Percentiles rank a stretch among this genome's conserved stretches.
phyloP scores from a whole-genome alignment of 2,888 invertebrate genomes.

The Cephus spinipes region DNA sequence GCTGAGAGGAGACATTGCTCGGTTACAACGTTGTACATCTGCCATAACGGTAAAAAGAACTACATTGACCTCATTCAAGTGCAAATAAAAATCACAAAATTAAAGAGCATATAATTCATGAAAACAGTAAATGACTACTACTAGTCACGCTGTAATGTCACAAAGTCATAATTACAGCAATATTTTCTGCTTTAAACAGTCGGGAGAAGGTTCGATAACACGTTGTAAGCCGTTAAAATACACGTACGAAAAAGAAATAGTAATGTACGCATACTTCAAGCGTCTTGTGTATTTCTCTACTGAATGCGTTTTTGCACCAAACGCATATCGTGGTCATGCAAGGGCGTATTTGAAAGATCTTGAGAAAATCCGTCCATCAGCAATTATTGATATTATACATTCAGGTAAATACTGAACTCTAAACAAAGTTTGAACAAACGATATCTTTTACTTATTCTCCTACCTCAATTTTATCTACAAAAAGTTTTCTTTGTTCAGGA shows the following conservation, averaged over 20 bases:
- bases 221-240: slow-evolving; percentile 97
- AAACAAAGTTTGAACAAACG: background rate
- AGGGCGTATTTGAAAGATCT: slow-evolving; percentile 92
- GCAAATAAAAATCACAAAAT: background rate
- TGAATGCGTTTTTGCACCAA: slow-evolving; percentile 98
- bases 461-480: background rate
- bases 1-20: slow-evolving; percentile 94
- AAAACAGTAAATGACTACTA: background rate
- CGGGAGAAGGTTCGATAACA: slow-evolving; percentile 85
- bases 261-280: slow-evolving; percentile 98
- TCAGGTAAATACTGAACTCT: slow-evolving; percentile 72
- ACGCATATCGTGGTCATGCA: slow-evolving; percentile 95
- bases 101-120: background rate
- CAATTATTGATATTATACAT: slow-evolving; percentile 93
- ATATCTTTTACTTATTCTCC: background rate
- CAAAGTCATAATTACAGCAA: background rate
- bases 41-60: slow-evolving; percentile 80
- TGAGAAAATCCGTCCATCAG: slow-evolving; percentile 91
- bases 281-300: slow-evolving; percentile 98
- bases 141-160: background rate
- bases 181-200: slow-evolving; percentile 68
- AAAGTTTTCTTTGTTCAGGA: slow-evolving; percentile 68
- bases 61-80: background rate
- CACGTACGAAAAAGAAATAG: slow-evolving; percentile 98
- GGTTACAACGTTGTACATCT: slow-evolving; percentile 91